Base-by-base conservation (phyloP, 1,140 invertebrate species). In the Hestina assimilis region DNA sequence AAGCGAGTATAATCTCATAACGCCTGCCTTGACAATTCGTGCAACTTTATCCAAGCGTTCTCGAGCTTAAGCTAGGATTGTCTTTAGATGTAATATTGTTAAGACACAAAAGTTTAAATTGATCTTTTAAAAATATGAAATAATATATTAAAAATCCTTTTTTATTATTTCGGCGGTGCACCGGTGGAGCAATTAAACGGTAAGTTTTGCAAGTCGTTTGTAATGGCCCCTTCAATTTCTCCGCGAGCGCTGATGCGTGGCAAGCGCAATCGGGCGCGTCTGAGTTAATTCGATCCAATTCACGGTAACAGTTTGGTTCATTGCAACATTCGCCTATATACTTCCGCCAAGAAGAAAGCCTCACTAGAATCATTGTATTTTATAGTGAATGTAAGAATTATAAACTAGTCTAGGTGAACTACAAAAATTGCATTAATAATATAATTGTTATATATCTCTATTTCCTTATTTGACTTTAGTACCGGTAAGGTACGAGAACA, bases 251-350 rank as follows among this genome's bases (percentile, higher is more conserved):
- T 74, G 78, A 74, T 76, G 81, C 84, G 81, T 83, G 63, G 66
- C 81, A 66, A n/a, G 73, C 66, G 81, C 81, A 84, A 86, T 87
- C 83, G 78, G 78, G 81, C 72, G 79, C 83, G 76, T 69, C 73
- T 73, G 69, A 84, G 59, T 72, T 75, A 78, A 83, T 85, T 74
- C 73, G 77, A 84, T 79, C 79, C 74, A 76, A 84, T 81, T 83
- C 78, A 73, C 73, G 72, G 69, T 67, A 71, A 68, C 66, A 45
- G 64, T 62, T 68, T 61, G 67, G 57, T 74, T 69, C 63, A 47
- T 83, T 84, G 79, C 83, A 81, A 84, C 81, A 82, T 65, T 75
- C 60, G 63, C 59, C 66, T 63, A 52, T 60, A 57, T 65, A 53
- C 74, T 78, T 81, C 75, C 77, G 74, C 63, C 59, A 71, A 75